Base-by-base conservation (phyloP, 2,888 invertebrate species). In the Diloba caeruleocephala region DNA sequence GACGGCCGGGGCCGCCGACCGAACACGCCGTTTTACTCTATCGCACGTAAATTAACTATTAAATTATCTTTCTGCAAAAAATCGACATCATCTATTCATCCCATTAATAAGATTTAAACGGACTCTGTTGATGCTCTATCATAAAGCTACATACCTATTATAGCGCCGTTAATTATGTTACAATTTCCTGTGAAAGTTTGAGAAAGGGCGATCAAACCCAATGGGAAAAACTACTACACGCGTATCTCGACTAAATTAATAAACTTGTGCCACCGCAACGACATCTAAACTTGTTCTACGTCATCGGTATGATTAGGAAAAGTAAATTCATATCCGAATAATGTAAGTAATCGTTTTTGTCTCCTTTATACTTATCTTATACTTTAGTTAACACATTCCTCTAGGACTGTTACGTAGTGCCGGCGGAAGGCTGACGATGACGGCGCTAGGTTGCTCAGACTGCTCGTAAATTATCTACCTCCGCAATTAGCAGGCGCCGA, bases 401-500 rank as follows among this genome's bases (percentile, higher is more conserved):
- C 14, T 33, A 58, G 61, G 53, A 56, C 43, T 44, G 79, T 78
- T 80, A 77, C 76, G 76, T 64, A 64, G 74, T 58, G 64, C 49
- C 62, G 60, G 66, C 78, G 82, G 80, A 77, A 79, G 74, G 80
- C 78, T 78, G 77, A 63, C 73, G 73, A 69, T 64, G 75, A 74
- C 76, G 56, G 76, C 54, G 71, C 78, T 80, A 77, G 78, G 81
- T 74, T 84, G 84, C 84, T 82, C 80, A 81, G 82, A 75, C 72
- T 78, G 82, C 79, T 85, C 87, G 83, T 90, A 90, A 90, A 90
- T 90, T 86, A 89, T 81, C 85, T 71, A 73, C 85, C 87, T 86
- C 82, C 83, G 87, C 90, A 90, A 90, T 90, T 88, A 92, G 86
- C 72, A 84, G 89, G 90, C 90, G 89, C 88, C 90, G 82, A 89